These are phyloP conservation scores for Mormyrus hasselquistii DNA, from an alignment of 2,797 vertebrate species.

Conservation along the genomic window DNA sequence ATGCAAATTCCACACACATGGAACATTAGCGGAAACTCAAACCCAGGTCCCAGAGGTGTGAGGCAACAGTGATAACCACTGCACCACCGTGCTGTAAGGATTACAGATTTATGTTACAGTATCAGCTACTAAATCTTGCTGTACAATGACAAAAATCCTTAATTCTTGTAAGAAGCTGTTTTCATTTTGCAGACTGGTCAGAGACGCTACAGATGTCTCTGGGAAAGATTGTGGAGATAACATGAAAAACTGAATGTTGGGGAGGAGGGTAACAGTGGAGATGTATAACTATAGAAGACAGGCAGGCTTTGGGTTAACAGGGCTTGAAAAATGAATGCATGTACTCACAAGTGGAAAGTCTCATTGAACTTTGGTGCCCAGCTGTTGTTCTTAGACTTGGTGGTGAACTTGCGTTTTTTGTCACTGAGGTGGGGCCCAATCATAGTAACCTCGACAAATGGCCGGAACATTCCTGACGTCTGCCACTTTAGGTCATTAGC, in stretches of 20 bases:
- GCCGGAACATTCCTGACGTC: constrained; percentile 92
- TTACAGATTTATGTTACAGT: neutral
- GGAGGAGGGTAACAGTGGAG: neutral
- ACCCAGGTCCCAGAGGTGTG: neutral
- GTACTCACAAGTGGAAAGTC: constrained; percentile 92
- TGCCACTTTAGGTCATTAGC: constrained; percentile 96
- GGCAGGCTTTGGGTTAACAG: neutral
- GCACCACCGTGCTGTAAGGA: neutral
- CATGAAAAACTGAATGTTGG: neutral
- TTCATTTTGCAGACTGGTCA: neutral
- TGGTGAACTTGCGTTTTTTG: constrained; percentile 93
- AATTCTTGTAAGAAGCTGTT: neutral
- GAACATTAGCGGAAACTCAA: neutral
- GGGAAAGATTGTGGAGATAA: neutral
- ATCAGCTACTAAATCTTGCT: neutral
- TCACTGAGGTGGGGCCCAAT: constrained; percentile 92
- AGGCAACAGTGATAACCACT: neutral
- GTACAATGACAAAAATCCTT: neutral
- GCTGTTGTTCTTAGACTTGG: constrained; percentile 98
- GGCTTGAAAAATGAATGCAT: neutral
- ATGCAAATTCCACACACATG: neutral
- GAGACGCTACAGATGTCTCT: neutral
- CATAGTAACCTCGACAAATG: constrained; percentile 88
- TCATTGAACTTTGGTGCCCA: constrained; percentile 97
- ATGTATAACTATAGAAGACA: neutral